Base-by-base conservation (phyloP, 2,888 invertebrate species). In the Plusia festucae region DNA sequence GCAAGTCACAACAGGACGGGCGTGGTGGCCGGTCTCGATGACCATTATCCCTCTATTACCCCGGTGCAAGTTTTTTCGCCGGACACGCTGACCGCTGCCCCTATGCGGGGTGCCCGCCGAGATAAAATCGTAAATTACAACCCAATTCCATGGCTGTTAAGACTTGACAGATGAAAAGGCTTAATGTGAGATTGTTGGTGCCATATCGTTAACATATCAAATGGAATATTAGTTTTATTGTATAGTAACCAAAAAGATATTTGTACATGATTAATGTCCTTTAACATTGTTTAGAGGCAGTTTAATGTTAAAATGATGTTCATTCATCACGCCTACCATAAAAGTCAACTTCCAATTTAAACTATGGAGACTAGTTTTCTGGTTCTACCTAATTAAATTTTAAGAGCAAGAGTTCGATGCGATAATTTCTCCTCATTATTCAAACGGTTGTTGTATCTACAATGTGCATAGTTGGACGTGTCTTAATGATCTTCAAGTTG, bases 51-150 rank as follows among this genome's bases (percentile, higher is more conserved):
- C 84, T 89, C 85, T 88, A 88, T 86, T 88, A 85, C 87, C 82
- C 84, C 83, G 83, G 76, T 88, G 86, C 83, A 85, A 83, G 86
- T 90, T 93, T 93, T 93, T 93, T 92, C 88, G 86, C 83, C 85
- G 86, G 87, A 88, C 88, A 87, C 85, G 84, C 90, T 92, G 92
- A 92, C 91, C 93, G 86, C 90, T 91, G 90, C 94, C 94, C 94
- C 93, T 91, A 94, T 94, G 91, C 88, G 85, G 91, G 91, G 91
- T 90, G 89, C 89, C 89, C 81, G 82, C 64, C 83, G 89, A 93
- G 94, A 95, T 95, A 94, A 94, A 93, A 94, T 95, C 93, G 91
- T 95, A 95, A 95, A 95, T 95, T 94, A 95, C 93, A 93, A 93
- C 93, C 94, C 94, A 94, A 94, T 95, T 94, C 92, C 91, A 90